Base-by-base conservation (phyloP, 1,140 invertebrate species). In the Aphidius ervi region DNA sequence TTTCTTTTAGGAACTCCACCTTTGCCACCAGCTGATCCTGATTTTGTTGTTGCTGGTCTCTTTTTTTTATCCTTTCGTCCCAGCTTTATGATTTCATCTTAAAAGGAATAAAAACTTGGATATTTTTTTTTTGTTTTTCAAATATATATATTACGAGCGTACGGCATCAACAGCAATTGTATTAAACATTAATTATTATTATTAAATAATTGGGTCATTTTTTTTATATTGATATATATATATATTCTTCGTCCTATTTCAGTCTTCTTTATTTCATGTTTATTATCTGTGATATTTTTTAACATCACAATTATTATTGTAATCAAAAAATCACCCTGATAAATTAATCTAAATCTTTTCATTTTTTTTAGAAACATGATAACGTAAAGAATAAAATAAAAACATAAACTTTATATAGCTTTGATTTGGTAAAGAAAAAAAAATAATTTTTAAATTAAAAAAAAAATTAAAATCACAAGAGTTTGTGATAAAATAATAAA, bases 21-120 rank as follows among this genome's bases (percentile, higher is more conserved):
- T 57, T 74, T 75, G 60, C 68, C 67, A 64, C 66, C 23, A 31
- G 23, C 23, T 72, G 31, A 61, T 48, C 40, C 56, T 64, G 4
- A 61, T 54, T 60, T 77, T 77, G 74, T 31, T 31, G 23, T 31
- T 31, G 23, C 23, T 31, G 23, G 23, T 31, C 23, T 31, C 23
- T 75, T 80, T 73, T 78, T 79, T 76, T 75, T 80, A 61, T 71
- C 67, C 68, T 71, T 72, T 65, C 72, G 72, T 65, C 78, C 76
- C 76, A 80, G 73, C 70, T 78, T 79, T 70, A 80, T 80, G 72
- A 80, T 80, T 54, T 80, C 78, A 79, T 80, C 78, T 80, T 80
- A 76, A 80, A 80, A 78, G 68, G 66, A 77, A 77, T 65, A 41
- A 56, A 78, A 74, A 77, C 74, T 67, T 66, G 46, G 59, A 62